Evolutionary conservation across 2,888 invertebrate species (phyloP).

Genomic region (Vanessa cardui): DNA sequence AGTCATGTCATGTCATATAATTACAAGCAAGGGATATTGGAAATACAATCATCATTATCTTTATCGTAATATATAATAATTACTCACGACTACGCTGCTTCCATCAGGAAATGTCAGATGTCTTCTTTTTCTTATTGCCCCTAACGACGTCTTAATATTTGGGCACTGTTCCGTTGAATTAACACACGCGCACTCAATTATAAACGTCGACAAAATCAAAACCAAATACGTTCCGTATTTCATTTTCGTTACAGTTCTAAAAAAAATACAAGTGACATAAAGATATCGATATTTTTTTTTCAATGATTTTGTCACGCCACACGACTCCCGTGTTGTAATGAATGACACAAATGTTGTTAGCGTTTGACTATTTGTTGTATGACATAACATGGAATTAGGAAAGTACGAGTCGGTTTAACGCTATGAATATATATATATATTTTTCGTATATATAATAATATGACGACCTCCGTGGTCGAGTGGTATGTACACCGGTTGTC

Average conservation of each 20-base stretch:
- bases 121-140: conserved; percentile 59
- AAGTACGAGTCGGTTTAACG: not conserved
- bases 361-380: conserved; percentile 15
- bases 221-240: not conserved
- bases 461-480: too few relatives aligned
- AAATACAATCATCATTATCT: too few relatives aligned
- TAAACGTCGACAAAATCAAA: conserved; percentile 18
- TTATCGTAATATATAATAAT: too few relatives aligned
- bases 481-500: too few relatives aligned
- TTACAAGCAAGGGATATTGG: too few relatives aligned
- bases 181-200: conserved; percentile 43
- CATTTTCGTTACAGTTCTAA: not conserved
- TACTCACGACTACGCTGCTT: conserved; percentile 64
- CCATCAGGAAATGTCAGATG: conserved; percentile 68
- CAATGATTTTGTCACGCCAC: conserved; percentile 3
- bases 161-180: conserved; percentile 53
- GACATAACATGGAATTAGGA: conserved; percentile 12
- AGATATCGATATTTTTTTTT: not conserved
- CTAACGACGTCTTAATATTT: conserved; percentile 60
- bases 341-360: conserved; percentile 14
- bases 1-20: too few relatives aligned
- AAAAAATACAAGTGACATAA: not conserved
- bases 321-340: conserved; percentile 9
- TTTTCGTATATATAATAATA: too few relatives aligned
- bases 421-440: not conserved